Base-by-base conservation (phyloP, 2,113 vertebrate species). In the Chelonoidis abingdonii region DNA sequence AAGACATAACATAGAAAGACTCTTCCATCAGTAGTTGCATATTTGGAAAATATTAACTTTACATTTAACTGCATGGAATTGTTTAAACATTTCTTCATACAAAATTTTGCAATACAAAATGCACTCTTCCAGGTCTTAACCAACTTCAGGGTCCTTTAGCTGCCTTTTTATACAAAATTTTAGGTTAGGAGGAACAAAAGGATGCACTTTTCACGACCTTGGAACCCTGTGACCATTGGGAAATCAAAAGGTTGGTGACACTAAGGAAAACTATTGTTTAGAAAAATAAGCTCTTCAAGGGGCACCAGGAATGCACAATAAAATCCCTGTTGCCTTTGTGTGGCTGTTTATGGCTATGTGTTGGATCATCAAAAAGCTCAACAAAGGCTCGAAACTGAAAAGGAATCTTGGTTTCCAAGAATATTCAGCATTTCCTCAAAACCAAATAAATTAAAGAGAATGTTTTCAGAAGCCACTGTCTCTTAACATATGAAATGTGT, bases 181-280 rank as follows among this genome's bases (percentile, higher is more conserved):
- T 96, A 96, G 92, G 91, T 93, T 94, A 35, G 72, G 83, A 88
- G 88, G 76, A 90, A 97, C 95, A 97, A 97, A 97, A 94, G 94
- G 94, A 95, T 97, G 97, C 94, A 97, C 98, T 98, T 97, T 97
- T 96, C 93, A 90, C 89, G 97, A 98, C 97, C 98, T 94, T 97
- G 94, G 96, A 96, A 96, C 96, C 95, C 95, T 96, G 95, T 94
- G 97, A 96, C 97, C 97, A 97, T 92, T 97, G 97, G 95, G 96
- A 96, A 96, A 94, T 96, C 95, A 95, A 96, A 97, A 97, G 97
- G 96, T 95, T 97, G 96, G 94, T 96, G 97, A 97, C 94, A 97
- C 88, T 88, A 94, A 97, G 96, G 95, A 94, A 97, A 95, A 95
- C 96, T 83, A 97, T 98, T 97, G 97, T 97, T 96, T 95, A 91